Evolutionary conservation across 2,888 invertebrate genomes (phyloP), one percentile per base, ranked within the genome.

Genomic region (Isotomurus palustris): DNA sequence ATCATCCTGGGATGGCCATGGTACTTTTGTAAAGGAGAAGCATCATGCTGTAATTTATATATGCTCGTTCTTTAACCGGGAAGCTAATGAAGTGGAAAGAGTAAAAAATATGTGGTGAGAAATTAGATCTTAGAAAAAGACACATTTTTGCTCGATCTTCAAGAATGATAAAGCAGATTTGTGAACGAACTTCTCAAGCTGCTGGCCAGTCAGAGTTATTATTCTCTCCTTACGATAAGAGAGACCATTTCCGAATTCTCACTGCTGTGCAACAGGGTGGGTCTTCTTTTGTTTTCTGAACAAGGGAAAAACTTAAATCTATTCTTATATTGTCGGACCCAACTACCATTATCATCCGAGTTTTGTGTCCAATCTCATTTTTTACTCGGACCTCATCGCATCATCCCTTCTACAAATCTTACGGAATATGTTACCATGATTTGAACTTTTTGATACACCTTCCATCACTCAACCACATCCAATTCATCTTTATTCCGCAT

Each of bases 251-350:
- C 43, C 24, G 24, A 43, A 43, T 24, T 43, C 43, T 43, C 43
- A 43, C 43, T 43, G 24, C 43, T 50, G 50, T 61, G 57, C 62
- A 58, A 53, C 58, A 58, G 62, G 62, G 62, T 62, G 62, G 58
- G 56, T 62, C 62, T 62, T 51, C 44, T 58, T 58, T 62, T 56
- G 58, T 62, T 56, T 58, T 49, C 49, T 14, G 41, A 28, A 40
- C 52, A 52, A 14, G 21, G 41, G 21, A 41, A 25, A 41, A 14
- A 21, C 25, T 38, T 38, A 38, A 38, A 17, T 19, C 38, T 19
- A 38, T 43, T 43, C 43, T 24, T 43, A 22, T 24, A 10, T 22
- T 22, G 22, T 43, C 43, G 21, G 43, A 43, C 35, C 49, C 19
- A 32, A 49, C 49, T 35, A 49, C 12, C 22, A 28, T 47, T 28